These are phyloP conservation scores for Pollicipes pollicipes DNA, from an alignment of 1,140 invertebrate genomes.

Conservation along the genomic window DNA sequence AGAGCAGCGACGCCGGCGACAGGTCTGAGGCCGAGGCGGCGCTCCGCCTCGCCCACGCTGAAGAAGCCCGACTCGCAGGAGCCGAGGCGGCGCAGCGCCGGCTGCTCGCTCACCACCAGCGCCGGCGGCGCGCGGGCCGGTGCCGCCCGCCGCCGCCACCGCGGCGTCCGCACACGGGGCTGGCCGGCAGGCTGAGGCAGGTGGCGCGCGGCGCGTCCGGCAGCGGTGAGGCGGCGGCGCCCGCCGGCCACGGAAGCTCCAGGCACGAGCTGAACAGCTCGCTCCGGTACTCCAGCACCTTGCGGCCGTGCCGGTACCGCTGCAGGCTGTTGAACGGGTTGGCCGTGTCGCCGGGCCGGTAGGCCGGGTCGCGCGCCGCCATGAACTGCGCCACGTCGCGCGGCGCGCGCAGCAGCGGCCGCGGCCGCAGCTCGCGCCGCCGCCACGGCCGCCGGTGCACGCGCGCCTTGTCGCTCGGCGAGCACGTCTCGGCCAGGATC, in stretches of 20 bases:
- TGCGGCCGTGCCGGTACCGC: constrained; percentile 28
- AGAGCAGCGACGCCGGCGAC: constrained; percentile 30
- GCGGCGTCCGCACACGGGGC: background rate
- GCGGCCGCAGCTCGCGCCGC: background rate
- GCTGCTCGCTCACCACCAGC: background rate
- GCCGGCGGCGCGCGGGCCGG: background rate
- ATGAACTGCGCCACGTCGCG: constrained; percentile 22
- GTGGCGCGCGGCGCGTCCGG: background rate
- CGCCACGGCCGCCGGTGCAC: constrained; percentile 36
- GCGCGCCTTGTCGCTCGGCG: constrained; percentile 52
- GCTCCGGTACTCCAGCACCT: constrained; percentile 20
- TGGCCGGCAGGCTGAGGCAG: background rate
- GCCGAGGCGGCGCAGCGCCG: constrained; percentile 37
- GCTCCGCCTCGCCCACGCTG: constrained; percentile 41
- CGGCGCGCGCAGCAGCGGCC: constrained; percentile 26
- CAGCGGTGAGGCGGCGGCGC: constrained; percentile 5
- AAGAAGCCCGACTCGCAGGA: constrained; percentile 77
- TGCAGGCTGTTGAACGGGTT: constrained; percentile 52
- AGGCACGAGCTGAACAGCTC: constrained; percentile 54
- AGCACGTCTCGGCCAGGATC: constrained; percentile 30
- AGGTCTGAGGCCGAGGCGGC: constrained; percentile 20
- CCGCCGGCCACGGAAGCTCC: constrained; percentile 42
- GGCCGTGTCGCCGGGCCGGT: constrained; percentile 29
- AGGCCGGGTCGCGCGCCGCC: constrained; percentile 28
- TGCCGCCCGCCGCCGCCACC: background rate